A percentile compares a stretch with the other conserved stretches of the same genome.
These are phyloP conservation scores for Gymnopithys bicolor DNA, from an alignment of 2,797 vertebrate species.

Conservation along the genomic window DNA sequence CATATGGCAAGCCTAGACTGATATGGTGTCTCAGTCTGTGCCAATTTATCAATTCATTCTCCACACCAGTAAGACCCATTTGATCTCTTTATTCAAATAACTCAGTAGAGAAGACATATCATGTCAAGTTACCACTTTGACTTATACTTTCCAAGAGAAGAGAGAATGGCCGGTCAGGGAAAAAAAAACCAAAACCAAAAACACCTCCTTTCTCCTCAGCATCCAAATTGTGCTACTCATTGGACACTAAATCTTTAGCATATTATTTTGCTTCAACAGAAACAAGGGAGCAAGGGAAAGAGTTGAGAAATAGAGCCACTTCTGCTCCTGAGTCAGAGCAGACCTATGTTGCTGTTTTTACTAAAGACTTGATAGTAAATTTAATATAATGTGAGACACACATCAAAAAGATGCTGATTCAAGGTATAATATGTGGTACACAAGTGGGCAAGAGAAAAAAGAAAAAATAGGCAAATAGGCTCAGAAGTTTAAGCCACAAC, in stretches of 20 bases:
- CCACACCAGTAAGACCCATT: neutral
- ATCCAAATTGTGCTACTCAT: neutral
- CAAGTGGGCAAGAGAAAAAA: neutral
- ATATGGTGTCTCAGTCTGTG: neutral
- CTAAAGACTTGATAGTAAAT: neutral
- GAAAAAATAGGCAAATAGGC: neutral
- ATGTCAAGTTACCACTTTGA: neutral
- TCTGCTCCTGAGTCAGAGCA: neutral
- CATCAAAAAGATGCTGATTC: neutral
- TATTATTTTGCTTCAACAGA: neutral
- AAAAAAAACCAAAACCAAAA: neutral
- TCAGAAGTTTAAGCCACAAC: neutral
- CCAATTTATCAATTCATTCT: neutral
- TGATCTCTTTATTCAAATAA: neutral
- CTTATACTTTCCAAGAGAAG: neutral
- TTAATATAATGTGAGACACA: neutral
- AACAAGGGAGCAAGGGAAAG: neutral
- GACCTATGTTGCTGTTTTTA: neutral
- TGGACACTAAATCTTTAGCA: neutral
- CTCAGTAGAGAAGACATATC: neutral
- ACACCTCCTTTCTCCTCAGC: neutral
- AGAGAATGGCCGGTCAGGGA: neutral
- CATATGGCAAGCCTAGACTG: neutral
- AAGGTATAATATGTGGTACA: neutral
- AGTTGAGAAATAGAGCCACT: neutral